phyloP scores from a whole-genome alignment of 2,797 vertebrate genomes.

The Silurus aristotelis region DNA sequence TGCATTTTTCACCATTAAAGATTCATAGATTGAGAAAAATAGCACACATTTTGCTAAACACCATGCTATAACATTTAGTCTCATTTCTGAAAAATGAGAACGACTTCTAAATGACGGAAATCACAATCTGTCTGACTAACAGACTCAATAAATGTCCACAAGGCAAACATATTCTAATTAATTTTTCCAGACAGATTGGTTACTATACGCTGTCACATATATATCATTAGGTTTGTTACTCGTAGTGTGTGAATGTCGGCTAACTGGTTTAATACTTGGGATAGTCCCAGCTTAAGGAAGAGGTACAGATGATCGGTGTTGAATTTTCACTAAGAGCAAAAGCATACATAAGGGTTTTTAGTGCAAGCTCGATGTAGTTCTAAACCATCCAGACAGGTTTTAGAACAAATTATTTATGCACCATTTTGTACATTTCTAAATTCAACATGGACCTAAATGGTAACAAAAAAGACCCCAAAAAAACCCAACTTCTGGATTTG shows the following conservation, averaged over 20 bases:
- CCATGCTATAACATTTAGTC: conserved; percentile 41
- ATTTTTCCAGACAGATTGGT: neutral
- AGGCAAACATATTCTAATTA: neutral
- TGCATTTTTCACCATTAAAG: conserved; percentile 23
- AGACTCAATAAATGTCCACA: neutral
- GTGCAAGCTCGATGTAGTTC: neutral
- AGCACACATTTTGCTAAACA: conserved; percentile 26
- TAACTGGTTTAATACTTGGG: neutral
- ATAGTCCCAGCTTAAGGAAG: neutral
- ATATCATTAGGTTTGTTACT: neutral
- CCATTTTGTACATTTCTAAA: neutral
- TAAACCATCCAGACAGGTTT: neutral
- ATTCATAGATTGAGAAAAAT: neutral
- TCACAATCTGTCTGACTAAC: neutral
- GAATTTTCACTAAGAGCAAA: too few species aligned
- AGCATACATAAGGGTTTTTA: neutral
- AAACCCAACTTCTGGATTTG: neutral
- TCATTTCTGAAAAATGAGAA: conserved; percentile 45
- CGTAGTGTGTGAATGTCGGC: neutral
- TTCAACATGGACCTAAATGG: neutral
- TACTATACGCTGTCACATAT: neutral
- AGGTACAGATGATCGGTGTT: neutral
- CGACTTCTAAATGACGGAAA: conserved; percentile 9
- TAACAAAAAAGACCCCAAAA: neutral
- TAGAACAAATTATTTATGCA: neutral